Percentiles rank a stretch among this genome's conserved stretches.
phyloP scores from a whole-genome alignment of 2,888 invertebrate genomes.

The Molorchus minor region DNA sequence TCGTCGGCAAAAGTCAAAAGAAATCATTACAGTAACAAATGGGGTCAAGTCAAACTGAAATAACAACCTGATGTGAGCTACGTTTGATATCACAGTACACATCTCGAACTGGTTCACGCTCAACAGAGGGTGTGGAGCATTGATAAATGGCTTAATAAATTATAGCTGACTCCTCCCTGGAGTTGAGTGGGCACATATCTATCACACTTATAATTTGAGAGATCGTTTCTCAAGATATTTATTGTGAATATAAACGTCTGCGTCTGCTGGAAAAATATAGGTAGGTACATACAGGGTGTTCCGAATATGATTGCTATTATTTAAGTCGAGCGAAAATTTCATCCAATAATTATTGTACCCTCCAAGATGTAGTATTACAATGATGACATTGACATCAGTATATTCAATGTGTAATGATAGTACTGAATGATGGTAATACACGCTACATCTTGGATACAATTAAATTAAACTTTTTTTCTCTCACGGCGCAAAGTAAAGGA shows the following conservation, averaged over 20 bases:
- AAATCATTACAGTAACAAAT: slow-evolving; percentile 64
- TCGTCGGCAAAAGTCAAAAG: slow-evolving; percentile 62
- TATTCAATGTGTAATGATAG: no score
- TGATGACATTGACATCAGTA: no score
- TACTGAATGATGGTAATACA: no score
- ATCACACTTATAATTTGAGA: slow-evolving; percentile 65
- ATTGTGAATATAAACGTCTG: slow-evolving; percentile 64
- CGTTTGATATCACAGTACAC: slow-evolving; percentile 62
- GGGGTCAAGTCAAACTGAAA: slow-evolving; percentile 63
- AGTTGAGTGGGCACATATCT: slow-evolving; percentile 65
- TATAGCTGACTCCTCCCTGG: slow-evolving; percentile 62
- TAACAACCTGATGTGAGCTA: slow-evolving; percentile 60
- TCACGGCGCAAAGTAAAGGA: no score
- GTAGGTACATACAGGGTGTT: no score
- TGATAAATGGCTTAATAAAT: slow-evolving; percentile 65
- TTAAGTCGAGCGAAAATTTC: no score
- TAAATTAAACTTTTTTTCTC: no score
- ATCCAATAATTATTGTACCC: no score
- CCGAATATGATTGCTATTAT: no score
- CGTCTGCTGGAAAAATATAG: slow-evolving; percentile 42
- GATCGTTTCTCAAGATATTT: slow-evolving; percentile 65
- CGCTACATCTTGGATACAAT: no score
- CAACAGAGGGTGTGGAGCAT: slow-evolving; percentile 65
- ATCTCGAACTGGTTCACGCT: slow-evolving; percentile 68
- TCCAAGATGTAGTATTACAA: no score